These are phyloP conservation scores for Amblyjoppa fuscipennis DNA, from an alignment of 2,888 invertebrate genomes.

Conservation along the genomic window DNA sequence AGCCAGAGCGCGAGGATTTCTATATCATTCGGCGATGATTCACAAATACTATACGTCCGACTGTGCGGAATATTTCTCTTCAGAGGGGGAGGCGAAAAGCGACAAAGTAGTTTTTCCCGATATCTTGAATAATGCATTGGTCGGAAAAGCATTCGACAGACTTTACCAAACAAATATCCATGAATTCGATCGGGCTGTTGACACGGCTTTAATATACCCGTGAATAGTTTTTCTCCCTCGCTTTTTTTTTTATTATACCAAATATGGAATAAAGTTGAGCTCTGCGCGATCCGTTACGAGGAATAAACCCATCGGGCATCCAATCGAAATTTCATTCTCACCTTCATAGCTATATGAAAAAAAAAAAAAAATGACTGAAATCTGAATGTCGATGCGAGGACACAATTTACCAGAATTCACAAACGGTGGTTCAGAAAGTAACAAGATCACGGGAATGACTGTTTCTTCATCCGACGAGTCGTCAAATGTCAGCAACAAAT, in stretches of 20 bases:
- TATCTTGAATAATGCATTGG: slow-evolving; percentile 44
- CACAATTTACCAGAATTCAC: too few relatives aligned
- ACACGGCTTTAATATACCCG: neutral
- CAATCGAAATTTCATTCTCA: neutral
- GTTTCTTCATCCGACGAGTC: too few relatives aligned
- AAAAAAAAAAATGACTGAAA: too few relatives aligned
- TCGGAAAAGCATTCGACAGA: slow-evolving; percentile 12
- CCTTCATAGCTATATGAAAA: neutral
- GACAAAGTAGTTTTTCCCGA: slow-evolving; percentile 36
- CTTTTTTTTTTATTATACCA: neutral
- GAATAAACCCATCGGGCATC: neutral
- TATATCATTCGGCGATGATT: slow-evolving; percentile 5
- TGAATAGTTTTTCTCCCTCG: neutral
- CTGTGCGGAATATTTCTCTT: slow-evolving; percentile 18
- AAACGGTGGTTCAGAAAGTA: too few relatives aligned
- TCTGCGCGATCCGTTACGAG: neutral
- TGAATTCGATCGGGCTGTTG: neutral
- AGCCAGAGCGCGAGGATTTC: too few relatives aligned
- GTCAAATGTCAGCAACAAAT: neutral
- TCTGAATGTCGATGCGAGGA: too few relatives aligned
- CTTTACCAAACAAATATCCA: slow-evolving; percentile 11
- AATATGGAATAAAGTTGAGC: neutral
- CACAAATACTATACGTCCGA: slow-evolving; percentile 22
- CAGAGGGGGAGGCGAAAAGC: neutral
- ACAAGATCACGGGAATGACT: too few relatives aligned